Conservation (phyloP, 2,888 invertebrate species). For the Maniola hyperantus region DNA sequence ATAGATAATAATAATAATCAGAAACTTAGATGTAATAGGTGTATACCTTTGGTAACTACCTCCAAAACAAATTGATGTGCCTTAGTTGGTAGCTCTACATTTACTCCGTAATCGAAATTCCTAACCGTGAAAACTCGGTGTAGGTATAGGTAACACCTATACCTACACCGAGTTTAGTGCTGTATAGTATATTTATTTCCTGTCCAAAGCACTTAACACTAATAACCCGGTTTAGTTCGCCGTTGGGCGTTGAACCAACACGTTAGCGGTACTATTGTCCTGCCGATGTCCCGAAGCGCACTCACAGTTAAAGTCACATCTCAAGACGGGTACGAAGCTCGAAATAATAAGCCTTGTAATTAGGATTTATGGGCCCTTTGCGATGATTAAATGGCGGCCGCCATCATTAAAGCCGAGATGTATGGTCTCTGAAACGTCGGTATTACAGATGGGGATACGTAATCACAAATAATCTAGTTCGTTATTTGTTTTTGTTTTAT, state of each 20-base stretch:
- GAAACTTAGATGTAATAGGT: no score
- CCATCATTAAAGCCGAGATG: slow-evolving; percentile 61
- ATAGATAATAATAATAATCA: no score
- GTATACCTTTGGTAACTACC: no score
- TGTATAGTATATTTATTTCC: slow-evolving; percentile 1
- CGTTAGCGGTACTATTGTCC: slow-evolving; percentile 64
- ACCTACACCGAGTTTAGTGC: no score
- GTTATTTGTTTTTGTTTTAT: slow-evolving; percentile 21
- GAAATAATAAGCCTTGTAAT: slow-evolving; percentile 78
- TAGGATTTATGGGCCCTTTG: slow-evolving; percentile 74
- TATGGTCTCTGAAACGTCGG: slow-evolving; percentile 53
- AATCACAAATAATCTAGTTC: slow-evolving; percentile 46
- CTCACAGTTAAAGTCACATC: slow-evolving; percentile 50
- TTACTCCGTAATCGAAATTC: no score
- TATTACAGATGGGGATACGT: slow-evolving; percentile 56
- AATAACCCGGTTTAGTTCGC: slow-evolving; percentile 27
- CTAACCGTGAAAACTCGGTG: no score
- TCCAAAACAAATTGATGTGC: no score
- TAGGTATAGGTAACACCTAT: no score
- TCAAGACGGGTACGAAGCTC: slow-evolving; percentile 52
- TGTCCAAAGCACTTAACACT: neutral
- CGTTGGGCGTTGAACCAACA: slow-evolving; percentile 45
- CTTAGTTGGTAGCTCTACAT: no score
- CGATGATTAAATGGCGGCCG: slow-evolving; percentile 67
- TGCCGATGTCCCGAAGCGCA: slow-evolving; percentile 55